A percentile compares a stretch with the other conserved stretches of the same genome.
Conservation (phyloP, 2,113 vertebrate genomes). For the Tragelaphus scriptus region DNA sequence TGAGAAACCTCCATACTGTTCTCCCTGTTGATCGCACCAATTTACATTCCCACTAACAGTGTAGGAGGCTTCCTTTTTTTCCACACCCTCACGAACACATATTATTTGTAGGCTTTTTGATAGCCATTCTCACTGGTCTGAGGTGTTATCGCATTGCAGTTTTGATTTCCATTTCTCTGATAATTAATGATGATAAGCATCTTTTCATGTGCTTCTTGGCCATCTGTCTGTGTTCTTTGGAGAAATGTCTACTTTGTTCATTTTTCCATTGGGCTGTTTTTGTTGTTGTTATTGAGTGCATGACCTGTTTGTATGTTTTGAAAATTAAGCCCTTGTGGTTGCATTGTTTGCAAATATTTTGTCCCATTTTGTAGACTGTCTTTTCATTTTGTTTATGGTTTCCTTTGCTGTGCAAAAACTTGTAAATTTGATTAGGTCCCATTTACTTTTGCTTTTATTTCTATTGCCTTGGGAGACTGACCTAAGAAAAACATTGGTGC, state of each 20-base stretch:
- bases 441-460: background rate
- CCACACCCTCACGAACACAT: background rate
- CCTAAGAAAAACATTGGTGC: background rate
- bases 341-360: background rate
- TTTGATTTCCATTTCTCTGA: background rate
- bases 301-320: background rate
- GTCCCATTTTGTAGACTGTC: background rate
- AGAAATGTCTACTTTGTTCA: background rate
- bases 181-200: background rate
- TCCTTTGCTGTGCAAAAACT: background rate
- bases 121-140: background rate
- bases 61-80: background rate
- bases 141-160: background rate
- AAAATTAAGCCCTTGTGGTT: background rate
- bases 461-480: background rate
- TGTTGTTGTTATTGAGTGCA: background rate
- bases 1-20: background rate
- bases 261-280: background rate
- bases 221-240: background rate
- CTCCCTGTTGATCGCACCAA: background rate
- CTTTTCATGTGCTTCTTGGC: background rate
- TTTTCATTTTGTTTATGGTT: background rate
- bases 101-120: background rate
- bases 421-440: background rate
- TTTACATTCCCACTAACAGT: background rate